A percentile compares a stretch with the other conserved stretches of the same genome.
These are phyloP conservation scores for Orycteropus afer DNA, from an alignment of 2,113 vertebrate genomes.

Conservation along the genomic window DNA sequence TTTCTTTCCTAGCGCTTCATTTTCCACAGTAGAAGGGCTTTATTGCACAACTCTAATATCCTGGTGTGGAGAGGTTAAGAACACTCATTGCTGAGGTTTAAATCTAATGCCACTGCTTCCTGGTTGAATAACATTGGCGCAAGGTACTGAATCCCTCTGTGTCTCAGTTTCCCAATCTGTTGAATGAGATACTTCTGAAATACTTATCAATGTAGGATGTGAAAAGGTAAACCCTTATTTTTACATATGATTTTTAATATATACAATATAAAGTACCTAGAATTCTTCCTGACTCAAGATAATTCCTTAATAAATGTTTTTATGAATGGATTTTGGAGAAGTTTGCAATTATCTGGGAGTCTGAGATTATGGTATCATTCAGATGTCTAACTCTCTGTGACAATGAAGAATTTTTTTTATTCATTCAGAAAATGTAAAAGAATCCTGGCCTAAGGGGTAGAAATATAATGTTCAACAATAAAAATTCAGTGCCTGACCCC, in stretches of 20 bases:
- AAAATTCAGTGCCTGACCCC: background rate
- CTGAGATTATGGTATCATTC: background rate
- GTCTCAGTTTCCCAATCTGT: background rate
- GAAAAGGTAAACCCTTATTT: background rate
- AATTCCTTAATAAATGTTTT: background rate
- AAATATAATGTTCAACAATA: background rate
- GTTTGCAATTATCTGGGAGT: background rate
- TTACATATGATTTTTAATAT: background rate
- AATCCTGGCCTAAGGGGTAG: background rate
- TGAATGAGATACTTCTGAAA: background rate
- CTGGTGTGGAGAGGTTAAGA: background rate
- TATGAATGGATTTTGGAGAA: background rate
- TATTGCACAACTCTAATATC: rapidly evolving
- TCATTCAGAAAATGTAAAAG: background rate
- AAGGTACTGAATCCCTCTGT: background rate
- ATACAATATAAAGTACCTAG: background rate
- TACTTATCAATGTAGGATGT: background rate
- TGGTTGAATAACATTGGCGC: background rate
- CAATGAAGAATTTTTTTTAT: too few relatives aligned
- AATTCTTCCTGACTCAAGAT: background rate
- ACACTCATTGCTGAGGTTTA: background rate
- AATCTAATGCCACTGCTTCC: background rate
- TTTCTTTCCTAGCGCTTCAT: background rate
- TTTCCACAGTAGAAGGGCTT: background rate
- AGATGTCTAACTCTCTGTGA: too few relatives aligned